Conservation (phyloP, 1,140 invertebrate genomes). For the Homalodisca vitripennis region DNA sequence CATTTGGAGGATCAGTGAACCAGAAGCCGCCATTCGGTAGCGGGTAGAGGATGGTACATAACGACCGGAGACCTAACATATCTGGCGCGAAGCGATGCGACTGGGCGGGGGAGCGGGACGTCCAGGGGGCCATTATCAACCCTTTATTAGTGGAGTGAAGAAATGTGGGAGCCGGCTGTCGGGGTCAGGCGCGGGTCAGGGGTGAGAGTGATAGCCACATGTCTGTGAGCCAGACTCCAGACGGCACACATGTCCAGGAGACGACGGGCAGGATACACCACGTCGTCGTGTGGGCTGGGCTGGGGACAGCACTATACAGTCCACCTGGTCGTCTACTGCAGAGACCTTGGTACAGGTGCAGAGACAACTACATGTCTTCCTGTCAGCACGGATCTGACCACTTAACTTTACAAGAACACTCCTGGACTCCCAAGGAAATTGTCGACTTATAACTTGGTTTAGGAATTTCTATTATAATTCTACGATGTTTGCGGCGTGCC, state of each 20-base stretch:
- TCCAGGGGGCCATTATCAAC: not conserved
- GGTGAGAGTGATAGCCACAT: not conserved
- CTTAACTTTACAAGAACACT: no score
- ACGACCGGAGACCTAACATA: not conserved
- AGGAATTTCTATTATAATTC: no score
- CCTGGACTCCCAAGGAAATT: no score
- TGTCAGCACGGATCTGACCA: not conserved
- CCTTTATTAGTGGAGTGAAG: not conserved
- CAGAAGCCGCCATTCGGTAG: no score
- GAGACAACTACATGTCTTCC: not conserved
- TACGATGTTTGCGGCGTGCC: no score
- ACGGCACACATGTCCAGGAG: not conserved
- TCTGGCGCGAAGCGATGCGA: not conserved
- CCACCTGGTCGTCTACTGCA: no score
- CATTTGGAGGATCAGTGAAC: no score
- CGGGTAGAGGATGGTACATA: not conserved
- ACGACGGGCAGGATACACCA: no score
- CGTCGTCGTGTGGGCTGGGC: not conserved
- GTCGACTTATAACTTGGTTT: no score
- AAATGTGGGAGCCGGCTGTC: not conserved
- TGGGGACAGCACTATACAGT: not conserved
- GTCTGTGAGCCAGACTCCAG: not conserved
- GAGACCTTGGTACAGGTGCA: no score
- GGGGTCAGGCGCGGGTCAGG: not conserved
- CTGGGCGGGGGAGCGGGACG: not conserved